These are phyloP conservation scores for Bombycilla garrulus DNA, from an alignment of 2,113 vertebrate species.

Conservation along the genomic window DNA sequence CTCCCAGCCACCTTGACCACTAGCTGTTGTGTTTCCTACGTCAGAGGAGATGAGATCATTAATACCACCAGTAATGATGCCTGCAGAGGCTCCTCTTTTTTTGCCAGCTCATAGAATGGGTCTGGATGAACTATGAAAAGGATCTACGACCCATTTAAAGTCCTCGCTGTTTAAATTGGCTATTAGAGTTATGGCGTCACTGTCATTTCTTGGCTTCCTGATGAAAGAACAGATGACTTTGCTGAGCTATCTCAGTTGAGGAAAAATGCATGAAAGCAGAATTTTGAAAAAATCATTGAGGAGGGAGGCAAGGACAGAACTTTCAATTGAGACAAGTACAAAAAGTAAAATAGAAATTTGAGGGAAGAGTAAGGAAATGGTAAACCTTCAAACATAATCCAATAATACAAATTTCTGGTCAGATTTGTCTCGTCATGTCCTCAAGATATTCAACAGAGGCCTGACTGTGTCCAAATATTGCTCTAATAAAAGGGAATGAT, in stretches of 20 bases:
- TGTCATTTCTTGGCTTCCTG: not conserved
- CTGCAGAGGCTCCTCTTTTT: conserved; percentile 1
- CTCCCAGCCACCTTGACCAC: conserved; percentile 29
- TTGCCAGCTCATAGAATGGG: not conserved
- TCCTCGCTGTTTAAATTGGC: not conserved
- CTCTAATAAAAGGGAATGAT: not conserved
- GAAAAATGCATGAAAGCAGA: not conserved
- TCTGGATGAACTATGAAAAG: not conserved
- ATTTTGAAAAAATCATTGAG: not conserved
- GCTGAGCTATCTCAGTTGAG: not conserved
- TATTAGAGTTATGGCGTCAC: not conserved
- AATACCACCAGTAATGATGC: conserved; percentile 9
- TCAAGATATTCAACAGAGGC: not conserved
- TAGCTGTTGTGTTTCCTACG: not conserved
- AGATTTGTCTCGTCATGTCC: accelerated
- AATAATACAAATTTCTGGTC: not conserved
- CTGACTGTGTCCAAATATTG: not conserved
- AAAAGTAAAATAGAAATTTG: not conserved
- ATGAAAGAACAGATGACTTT: not conserved
- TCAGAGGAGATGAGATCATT: conserved; percentile 44
- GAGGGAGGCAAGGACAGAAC: not conserved
- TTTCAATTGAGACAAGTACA: not conserved
- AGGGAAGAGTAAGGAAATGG: not conserved
- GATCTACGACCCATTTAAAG: not conserved
- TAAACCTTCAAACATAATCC: not conserved